These are phyloP conservation scores for Melitaea cinxia DNA, from an alignment of 1,140 invertebrate species.

Conservation along the genomic window DNA sequence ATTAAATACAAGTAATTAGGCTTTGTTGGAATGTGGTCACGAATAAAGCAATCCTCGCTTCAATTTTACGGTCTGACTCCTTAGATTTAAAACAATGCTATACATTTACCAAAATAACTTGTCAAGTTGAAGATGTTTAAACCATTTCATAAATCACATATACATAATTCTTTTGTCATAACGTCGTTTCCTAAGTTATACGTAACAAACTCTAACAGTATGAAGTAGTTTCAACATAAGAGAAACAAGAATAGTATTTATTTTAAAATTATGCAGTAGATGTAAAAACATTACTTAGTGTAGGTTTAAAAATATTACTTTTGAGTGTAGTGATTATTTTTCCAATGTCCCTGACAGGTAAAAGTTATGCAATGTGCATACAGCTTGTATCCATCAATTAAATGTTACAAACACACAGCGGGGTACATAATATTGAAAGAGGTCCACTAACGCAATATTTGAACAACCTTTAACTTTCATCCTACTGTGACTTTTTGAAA, in stretches of 20 bases:
- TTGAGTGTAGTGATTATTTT: background rate
- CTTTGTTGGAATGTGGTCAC: slow-evolving; percentile 21
- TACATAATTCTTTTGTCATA: background rate
- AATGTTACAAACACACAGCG: background rate
- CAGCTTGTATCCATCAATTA: background rate
- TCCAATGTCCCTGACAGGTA: background rate
- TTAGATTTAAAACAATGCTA: slow-evolving; percentile 25
- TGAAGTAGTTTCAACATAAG: too few relatives aligned
- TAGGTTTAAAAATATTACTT: background rate
- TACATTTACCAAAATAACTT: slow-evolving; percentile 18
- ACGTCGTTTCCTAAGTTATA: too few relatives aligned
- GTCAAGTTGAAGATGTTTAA: slow-evolving; percentile 11
- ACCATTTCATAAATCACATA: background rate
- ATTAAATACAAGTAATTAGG: background rate
- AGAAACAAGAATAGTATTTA: too few relatives aligned
- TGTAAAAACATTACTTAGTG: too few relatives aligned
- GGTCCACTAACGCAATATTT: background rate
- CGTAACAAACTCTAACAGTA: too few relatives aligned
- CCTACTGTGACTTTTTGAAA: background rate
- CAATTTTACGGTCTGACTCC: slow-evolving; percentile 21
- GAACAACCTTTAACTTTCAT: background rate
- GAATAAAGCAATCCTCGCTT: slow-evolving; percentile 15
- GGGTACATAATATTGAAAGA: background rate
- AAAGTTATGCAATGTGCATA: background rate
- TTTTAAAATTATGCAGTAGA: background rate